phyloP scores from a whole-genome alignment of 2,888 invertebrate species.

The Euclidia mi region DNA sequence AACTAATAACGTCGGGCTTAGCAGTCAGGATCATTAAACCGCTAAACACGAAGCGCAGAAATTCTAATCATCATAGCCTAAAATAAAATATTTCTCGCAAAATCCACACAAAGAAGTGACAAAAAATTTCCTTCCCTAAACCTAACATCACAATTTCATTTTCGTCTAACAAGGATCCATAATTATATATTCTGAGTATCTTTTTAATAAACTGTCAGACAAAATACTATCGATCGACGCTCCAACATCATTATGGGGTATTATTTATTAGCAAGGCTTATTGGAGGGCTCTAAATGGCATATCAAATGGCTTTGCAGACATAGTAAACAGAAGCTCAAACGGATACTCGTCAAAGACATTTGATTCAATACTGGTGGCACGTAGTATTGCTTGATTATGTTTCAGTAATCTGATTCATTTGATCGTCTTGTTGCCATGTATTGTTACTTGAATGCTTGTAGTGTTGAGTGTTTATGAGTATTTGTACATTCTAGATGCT shows the following conservation, averaged over 20 bases:
- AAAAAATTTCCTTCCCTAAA: no score
- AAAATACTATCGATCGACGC: conserved; percentile 24
- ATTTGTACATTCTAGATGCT: no score
- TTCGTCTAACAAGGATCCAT: conserved; percentile 1
- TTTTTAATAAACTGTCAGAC: conserved; percentile 14
- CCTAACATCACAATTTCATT: neutral
- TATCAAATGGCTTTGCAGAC: conserved; percentile 50
- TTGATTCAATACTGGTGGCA: neutral
- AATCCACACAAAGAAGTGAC: no score
- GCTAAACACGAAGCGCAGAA: no score
- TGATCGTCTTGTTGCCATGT: no score
- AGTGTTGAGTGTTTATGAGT: no score
- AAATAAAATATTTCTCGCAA: no score
- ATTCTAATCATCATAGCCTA: no score
- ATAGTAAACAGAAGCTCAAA: conserved; percentile 37
- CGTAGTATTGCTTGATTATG: neutral
- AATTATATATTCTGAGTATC: conserved; percentile 3
- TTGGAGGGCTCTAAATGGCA: conserved; percentile 52
- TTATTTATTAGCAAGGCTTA: conserved; percentile 55
- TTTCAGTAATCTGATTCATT: neutral
- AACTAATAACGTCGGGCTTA: no score
- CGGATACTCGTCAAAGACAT: conserved; percentile 20
- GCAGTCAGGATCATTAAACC: no score
- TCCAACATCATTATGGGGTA: conserved; percentile 41
- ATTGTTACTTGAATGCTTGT: no score